Conservation (phyloP, 2,113 vertebrate genomes). For the Scopus umbretta region DNA sequence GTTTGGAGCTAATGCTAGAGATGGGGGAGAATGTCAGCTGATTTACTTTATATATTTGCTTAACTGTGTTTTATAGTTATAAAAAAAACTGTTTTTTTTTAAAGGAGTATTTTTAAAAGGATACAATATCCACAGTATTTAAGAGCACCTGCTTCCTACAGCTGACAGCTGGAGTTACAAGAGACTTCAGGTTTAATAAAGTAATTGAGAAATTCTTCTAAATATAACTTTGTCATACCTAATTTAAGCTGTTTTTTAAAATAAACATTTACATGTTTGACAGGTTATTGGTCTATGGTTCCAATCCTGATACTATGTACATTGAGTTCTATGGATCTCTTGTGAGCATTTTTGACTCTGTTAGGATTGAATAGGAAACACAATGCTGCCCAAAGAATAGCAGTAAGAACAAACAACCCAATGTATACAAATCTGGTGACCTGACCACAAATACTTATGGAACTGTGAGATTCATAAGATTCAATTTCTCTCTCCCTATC, state of each 20-base stretch:
- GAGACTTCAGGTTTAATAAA: not conserved
- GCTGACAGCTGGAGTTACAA: not conserved
- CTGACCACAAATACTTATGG: not conserved
- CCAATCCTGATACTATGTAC: not conserved
- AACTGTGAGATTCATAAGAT: not conserved
- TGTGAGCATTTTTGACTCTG: not conserved
- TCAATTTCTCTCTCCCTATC: not conserved
- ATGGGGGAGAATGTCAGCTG: not conserved
- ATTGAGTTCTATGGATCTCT: not conserved
- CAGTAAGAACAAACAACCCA: not conserved
- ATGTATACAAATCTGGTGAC: not conserved
- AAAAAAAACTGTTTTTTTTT: not conserved
- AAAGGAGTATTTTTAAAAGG: not conserved
- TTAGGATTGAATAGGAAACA: not conserved
- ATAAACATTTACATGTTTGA: not conserved
- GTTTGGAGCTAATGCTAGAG: not conserved
- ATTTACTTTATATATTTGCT: not conserved
- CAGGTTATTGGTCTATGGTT: not conserved
- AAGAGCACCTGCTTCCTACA: not conserved
- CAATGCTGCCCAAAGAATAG: not conserved
- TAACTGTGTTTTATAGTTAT: not conserved
- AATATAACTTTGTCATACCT: not conserved
- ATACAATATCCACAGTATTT: not conserved
- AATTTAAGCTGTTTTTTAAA: not conserved
- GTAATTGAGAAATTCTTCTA: not conserved